Evolutionary conservation across 2,888 invertebrate species (phyloP).

Genomic region (Thereva unica): DNA sequence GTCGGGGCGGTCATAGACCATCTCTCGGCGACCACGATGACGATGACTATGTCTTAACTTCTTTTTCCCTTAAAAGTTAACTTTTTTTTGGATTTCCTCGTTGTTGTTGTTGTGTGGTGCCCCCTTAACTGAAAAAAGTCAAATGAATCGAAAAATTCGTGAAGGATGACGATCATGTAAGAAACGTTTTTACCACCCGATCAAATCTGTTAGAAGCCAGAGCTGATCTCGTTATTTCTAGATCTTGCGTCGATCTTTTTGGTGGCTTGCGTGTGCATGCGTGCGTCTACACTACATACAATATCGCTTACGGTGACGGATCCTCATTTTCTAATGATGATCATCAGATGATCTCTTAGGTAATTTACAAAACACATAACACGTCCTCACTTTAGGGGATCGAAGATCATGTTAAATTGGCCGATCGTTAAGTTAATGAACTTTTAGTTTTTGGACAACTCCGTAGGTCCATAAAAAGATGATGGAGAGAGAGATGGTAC

Average conservation of each 20-base stretch:
- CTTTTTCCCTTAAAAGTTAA: no score
- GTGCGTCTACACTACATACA: not conserved
- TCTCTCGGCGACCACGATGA: no score
- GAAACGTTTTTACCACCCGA: not conserved
- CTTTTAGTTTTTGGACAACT: constrained; percentile 32
- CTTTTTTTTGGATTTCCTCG: no score
- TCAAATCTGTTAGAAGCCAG: no score
- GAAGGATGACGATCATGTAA: not conserved
- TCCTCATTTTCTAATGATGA: constrained; percentile 29
- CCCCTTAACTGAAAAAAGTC: no score
- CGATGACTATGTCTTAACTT: no score
- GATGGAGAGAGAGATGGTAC: constrained; percentile 20
- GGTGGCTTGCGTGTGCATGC: not conserved
- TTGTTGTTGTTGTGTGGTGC: no score
- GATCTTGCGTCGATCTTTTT: not conserved
- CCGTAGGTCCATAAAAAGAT: constrained; percentile 30
- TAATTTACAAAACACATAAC: constrained; percentile 42
- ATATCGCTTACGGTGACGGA: constrained; percentile 17
- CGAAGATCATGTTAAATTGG: constrained; percentile 35
- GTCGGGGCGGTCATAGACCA: no score
- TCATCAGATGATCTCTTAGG: constrained; percentile 27
- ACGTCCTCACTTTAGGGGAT: constrained; percentile 36
- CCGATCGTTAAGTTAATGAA: constrained; percentile 40
- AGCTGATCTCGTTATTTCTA: not conserved
- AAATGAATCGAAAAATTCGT: not conserved